Base-by-base conservation (phyloP, 2,888 invertebrate genomes). In the Augochlorella aurata region DNA sequence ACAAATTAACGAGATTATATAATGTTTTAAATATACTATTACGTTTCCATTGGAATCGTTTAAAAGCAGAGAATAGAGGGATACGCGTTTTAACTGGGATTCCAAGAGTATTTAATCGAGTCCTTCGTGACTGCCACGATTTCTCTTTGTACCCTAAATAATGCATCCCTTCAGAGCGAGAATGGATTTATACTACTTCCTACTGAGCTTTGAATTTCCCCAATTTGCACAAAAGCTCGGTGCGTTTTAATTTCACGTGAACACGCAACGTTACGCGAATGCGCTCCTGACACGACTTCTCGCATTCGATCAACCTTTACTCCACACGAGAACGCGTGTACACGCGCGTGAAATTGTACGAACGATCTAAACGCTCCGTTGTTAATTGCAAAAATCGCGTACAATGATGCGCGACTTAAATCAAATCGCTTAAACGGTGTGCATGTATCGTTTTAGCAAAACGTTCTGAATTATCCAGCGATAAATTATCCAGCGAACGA, bases 261-360 rank as follows among this genome's bases (percentile, higher is more conserved):
- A 65, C 74, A 72, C 79, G 75, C 76, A 74, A 82, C 58, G 68
- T 79, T 63, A 63, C 66, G 52, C 71, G 52, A 85, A 76, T 47
- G 58, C 72, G 63, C 45, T 18, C 18, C 24, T 47, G 66, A 73
- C 66, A 77, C 58, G 67, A 73, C 38, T 76, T 66, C 77, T 68
- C 77, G 69, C n/a, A 67, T 49, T 47, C 76, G 69, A 82, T 86
- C 80, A 77, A 79, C 80, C 77, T 74, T 66, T 67, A 61, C 61
- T 45, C 21, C 38, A 9, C 7, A 45, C 18, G 10, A 18, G 14
- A 52, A 45, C 14, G 58, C 58, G 24, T 70, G 24, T 74, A 70
- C 74, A 80, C 61, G 71, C 54, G 5, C 29, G n/a, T 61, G 45
- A 47, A 79, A 81, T 72, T 63, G 63, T 67, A 66, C n/a, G n/a